These are phyloP conservation scores for Melitaea cinxia DNA, from an alignment of 1,140 invertebrate genomes.

Conservation along the genomic window DNA sequence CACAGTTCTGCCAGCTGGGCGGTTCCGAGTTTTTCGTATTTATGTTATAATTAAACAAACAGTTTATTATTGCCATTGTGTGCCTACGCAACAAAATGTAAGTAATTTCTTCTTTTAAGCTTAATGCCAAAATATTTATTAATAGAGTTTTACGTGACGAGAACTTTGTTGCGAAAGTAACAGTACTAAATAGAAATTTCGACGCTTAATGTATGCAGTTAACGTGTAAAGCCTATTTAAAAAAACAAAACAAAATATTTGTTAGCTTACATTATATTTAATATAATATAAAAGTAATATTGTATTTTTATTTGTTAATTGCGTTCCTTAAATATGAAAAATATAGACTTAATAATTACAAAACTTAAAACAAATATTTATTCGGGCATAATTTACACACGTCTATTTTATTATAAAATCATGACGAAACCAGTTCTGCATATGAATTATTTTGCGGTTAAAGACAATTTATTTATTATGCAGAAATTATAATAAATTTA, in stretches of 20 bases:
- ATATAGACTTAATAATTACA: too few relatives aligned
- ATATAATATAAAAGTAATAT: not conserved
- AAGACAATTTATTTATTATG: too few relatives aligned
- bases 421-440: too few relatives aligned
- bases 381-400: too few relatives aligned
- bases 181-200: constrained; percentile 41
- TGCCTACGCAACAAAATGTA: constrained; percentile 41
- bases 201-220: constrained; percentile 24
- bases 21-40: constrained; percentile 58
- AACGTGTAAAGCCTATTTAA: constrained; percentile 11
- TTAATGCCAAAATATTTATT: not conserved
- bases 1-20: constrained; percentile 72
- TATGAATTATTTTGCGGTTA: too few relatives aligned
- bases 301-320: not conserved
- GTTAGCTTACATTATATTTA: not conserved
- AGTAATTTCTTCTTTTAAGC: constrained; percentile 34
- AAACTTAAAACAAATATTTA: too few relatives aligned
- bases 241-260: constrained; percentile 14
- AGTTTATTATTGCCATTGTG: constrained; percentile 33
- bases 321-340: too few relatives aligned
- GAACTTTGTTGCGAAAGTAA: constrained; percentile 42
- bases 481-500: too few relatives aligned
- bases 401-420: too few relatives aligned
- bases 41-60: constrained; percentile 29
- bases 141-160: not conserved